A percentile compares a stretch with the other conserved stretches of the same genome.
Conservation (phyloP, 1,140 invertebrate genomes). For the Diorhabda sublineata region DNA sequence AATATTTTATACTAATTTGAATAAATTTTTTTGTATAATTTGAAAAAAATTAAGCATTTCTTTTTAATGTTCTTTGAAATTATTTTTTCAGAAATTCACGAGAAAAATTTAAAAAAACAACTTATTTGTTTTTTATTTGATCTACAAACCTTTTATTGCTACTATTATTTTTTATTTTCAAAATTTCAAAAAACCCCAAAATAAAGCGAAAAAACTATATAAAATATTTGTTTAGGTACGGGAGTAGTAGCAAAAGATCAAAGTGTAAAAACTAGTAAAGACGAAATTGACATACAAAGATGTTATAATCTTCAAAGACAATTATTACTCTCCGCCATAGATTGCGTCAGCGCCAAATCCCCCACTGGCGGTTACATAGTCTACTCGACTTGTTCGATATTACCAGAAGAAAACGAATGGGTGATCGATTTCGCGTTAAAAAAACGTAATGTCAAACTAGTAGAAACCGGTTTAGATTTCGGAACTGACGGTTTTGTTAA, state of each 20-base stretch:
- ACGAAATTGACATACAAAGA: slow-evolving; percentile 83
- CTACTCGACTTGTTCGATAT: slow-evolving; percentile 97
- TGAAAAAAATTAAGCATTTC: slow-evolving; percentile 31
- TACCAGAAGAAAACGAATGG: slow-evolving; percentile 98
- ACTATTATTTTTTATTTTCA: too few relatives aligned
- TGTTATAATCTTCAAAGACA: slow-evolving; percentile 93
- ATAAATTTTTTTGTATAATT: neutral
- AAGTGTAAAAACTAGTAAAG: slow-evolving; percentile 90
- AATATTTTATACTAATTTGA: too few relatives aligned
- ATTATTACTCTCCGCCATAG: slow-evolving; percentile 91
- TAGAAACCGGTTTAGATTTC: slow-evolving; percentile 91
- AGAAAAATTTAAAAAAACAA: too few relatives aligned
- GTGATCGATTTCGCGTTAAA: slow-evolving; percentile 95
- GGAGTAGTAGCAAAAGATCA: slow-evolving; percentile 98
- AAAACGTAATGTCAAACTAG: slow-evolving; percentile 89
- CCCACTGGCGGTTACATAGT: slow-evolving; percentile 90
- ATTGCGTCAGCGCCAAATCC: slow-evolving; percentile 90
- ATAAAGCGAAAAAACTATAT: slow-evolving; percentile 20
- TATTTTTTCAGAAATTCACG: too few relatives aligned
- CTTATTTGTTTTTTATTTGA: too few relatives aligned
- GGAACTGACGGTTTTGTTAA: slow-evolving; percentile 92
- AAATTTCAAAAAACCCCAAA: too few relatives aligned
- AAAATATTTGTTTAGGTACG: slow-evolving; percentile 56
- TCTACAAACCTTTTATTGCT: too few relatives aligned
- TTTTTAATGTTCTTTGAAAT: slow-evolving; percentile 46